Evolutionary conservation across 2,888 invertebrate species (phyloP).

Genomic region (Norana najaformis): DNA sequence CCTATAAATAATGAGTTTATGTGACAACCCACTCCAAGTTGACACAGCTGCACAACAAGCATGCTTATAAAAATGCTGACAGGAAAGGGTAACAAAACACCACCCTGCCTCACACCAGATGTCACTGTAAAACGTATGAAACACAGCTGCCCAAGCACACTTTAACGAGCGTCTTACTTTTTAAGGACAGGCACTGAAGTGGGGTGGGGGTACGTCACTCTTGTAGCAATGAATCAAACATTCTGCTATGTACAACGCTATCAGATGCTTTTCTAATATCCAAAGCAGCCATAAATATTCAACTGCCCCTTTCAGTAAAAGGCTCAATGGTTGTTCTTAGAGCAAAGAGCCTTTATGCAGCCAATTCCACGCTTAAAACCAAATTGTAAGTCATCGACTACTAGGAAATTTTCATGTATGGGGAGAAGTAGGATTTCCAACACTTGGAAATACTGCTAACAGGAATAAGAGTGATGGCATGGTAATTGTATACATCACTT

Average conservation of each 20-base stretch:
- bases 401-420: background rate
- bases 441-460: background rate
- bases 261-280: background rate
- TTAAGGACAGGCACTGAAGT: background rate
- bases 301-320: background rate
- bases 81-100: background rate
- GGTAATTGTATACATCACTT: too few species aligned
- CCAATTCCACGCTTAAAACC: background rate
- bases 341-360: too few species aligned
- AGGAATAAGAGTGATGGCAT: background rate
- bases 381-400: background rate
- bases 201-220: background rate
- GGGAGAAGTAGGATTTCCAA: background rate
- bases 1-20: background rate
- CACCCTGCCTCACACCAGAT: background rate
- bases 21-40: background rate
- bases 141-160: background rate
- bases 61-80: background rate
- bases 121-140: background rate
- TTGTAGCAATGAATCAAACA: background rate
- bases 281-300: background rate
- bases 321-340: background rate
- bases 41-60: background rate
- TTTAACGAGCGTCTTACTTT: background rate
- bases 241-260: too few species aligned